These are phyloP conservation scores for Sarcophaga bullata DNA, from an alignment of 1,140 invertebrate species.

Conservation along the genomic window DNA sequence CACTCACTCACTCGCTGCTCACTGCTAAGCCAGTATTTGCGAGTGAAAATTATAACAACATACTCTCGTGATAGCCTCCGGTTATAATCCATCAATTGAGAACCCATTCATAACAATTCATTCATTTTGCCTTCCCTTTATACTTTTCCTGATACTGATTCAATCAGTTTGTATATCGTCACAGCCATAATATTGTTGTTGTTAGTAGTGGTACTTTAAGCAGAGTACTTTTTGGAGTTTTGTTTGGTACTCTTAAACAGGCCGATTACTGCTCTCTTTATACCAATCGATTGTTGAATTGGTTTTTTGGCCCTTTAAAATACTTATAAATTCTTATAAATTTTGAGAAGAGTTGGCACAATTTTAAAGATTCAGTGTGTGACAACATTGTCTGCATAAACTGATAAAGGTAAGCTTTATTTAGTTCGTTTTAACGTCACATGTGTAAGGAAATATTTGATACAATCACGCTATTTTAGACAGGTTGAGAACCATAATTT, in stretches of 20 bases:
- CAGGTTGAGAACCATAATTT: no score
- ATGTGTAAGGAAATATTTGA: no score
- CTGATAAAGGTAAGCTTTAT: no score
- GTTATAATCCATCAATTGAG: conserved; percentile 36
- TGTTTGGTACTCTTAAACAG: no score
- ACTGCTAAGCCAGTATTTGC: not conserved
- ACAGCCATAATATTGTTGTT: not conserved
- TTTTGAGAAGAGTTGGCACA: no score
- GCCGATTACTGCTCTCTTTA: not conserved
- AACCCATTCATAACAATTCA: conserved; percentile 6
- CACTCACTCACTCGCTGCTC: not conserved
- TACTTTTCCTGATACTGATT: conserved; percentile 11
- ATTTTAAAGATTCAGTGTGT: no score
- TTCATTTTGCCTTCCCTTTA: not conserved
- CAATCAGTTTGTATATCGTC: not conserved
- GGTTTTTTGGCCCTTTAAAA: not conserved
- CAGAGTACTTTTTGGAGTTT: no score
- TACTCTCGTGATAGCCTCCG: conserved; percentile 30
- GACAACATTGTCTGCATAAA: no score
- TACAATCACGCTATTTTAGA: no score
- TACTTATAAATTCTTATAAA: not conserved
- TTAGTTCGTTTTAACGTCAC: no score
- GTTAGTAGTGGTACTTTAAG: no score
- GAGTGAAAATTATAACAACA: not conserved
- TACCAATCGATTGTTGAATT: not conserved